A percentile compares a stretch with the other conserved stretches of the same genome.
phyloP scores from a whole-genome alignment of 2,888 invertebrate species.

The Ophion obscuratus region DNA sequence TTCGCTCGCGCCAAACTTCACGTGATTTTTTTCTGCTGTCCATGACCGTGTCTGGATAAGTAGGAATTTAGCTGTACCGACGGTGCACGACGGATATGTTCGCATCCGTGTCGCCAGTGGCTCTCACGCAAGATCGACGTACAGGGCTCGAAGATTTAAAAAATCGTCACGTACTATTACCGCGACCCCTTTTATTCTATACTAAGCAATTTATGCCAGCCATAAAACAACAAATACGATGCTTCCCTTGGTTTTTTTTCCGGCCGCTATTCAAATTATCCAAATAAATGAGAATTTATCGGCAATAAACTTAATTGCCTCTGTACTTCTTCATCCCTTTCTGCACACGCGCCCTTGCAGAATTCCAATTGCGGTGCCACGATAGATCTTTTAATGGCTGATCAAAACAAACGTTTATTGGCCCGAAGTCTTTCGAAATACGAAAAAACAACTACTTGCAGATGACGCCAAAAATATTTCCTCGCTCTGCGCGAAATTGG shows the following conservation, averaged over 20 bases:
- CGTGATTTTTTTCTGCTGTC: not conserved
- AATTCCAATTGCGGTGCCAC: constrained; percentile 43
- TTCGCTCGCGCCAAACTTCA: not conserved
- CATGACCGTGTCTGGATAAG: constrained; percentile 6
- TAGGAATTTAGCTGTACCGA: constrained; percentile 45
- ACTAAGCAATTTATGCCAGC: constrained; percentile 77
- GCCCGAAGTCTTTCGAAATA: constrained; percentile 31
- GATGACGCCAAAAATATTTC: not conserved
- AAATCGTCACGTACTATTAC: constrained; percentile 75
- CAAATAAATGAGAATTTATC: constrained; percentile 64
- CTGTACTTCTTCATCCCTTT: constrained; percentile 21
- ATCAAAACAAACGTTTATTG: constrained; percentile 59
- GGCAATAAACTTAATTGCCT: constrained; percentile 59
- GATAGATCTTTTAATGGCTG: constrained; percentile 63
- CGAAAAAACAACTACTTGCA: not conserved
- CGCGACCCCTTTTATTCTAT: constrained; percentile 66
- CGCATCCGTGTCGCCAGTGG: constrained; percentile 70
- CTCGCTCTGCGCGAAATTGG: not conserved
- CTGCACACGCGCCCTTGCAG: not conserved
- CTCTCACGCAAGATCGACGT: constrained; percentile 69
- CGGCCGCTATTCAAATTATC: constrained; percentile 55
- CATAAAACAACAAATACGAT: constrained; percentile 69
- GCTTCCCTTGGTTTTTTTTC: constrained; percentile 53
- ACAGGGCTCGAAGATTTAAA: constrained; percentile 67
- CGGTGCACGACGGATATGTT: constrained; percentile 33